A percentile compares a stretch with the other conserved stretches of the same genome.
Conservation (phyloP, 1,140 invertebrate species). For the Lordiphosa mommai region DNA sequence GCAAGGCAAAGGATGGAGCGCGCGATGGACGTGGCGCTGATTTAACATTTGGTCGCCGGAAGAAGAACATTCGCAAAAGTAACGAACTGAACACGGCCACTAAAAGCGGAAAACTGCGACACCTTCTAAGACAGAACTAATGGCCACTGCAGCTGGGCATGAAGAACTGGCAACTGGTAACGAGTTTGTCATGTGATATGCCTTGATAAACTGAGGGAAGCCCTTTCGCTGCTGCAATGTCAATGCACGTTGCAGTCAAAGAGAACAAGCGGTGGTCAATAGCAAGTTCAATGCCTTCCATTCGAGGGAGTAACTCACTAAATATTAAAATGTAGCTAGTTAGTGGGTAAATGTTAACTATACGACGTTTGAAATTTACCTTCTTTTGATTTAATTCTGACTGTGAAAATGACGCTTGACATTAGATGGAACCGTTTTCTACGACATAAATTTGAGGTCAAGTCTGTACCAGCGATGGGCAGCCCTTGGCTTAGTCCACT, state of each 20-base stretch:
- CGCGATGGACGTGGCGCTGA: conserved; percentile 56
- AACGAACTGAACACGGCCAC: conserved; percentile 34
- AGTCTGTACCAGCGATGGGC: too few species aligned
- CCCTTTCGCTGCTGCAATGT: conserved; percentile 57
- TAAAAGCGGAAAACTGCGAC: conserved; percentile 34
- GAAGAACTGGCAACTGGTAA: conserved; percentile 6
- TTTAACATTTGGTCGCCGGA: conserved; percentile 53
- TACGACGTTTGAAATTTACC: too few species aligned
- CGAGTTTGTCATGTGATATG: conserved; percentile 53
- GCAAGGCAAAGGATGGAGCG: conserved; percentile 51
- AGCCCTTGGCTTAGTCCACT: too few species aligned
- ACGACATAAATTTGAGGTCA: too few species aligned
- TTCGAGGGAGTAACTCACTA: conserved; percentile 37
- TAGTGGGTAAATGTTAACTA: too few species aligned
- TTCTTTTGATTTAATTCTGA: too few species aligned
- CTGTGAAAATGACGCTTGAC: too few species aligned
- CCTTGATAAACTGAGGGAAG: conserved; percentile 29
- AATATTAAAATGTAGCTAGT: not conserved
- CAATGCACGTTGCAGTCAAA: conserved; percentile 38
- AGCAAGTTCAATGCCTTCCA: conserved; percentile 59
- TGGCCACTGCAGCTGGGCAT: not conserved
- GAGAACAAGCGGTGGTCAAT: not conserved
- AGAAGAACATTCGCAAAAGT: conserved; percentile 54
- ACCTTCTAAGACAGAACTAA: conserved; percentile 38
- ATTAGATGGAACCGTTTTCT: too few species aligned